These are phyloP conservation scores for Apodemus speciosus DNA, from an alignment of 2,113 vertebrate species.

Conservation along the genomic window DNA sequence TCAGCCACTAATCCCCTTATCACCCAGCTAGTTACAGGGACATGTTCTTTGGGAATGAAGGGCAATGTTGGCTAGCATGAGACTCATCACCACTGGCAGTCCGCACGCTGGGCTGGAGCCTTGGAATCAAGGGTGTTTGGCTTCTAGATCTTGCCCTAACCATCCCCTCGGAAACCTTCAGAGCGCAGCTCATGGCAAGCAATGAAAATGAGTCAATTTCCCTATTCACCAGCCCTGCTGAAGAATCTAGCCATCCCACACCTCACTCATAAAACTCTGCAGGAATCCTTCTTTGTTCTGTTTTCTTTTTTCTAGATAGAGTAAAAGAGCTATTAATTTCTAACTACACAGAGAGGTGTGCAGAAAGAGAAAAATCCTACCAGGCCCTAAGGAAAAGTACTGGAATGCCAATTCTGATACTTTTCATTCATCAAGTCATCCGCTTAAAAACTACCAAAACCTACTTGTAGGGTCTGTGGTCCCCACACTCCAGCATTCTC, in stretches of 20 bases:
- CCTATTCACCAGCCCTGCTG: not conserved
- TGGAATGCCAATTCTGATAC: not conserved
- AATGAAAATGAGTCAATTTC: not conserved
- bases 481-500: not conserved
- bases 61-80: not conserved
- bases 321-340: conserved; percentile 39
- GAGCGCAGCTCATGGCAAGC: not conserved
- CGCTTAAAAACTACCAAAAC: not conserved
- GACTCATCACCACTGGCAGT: not conserved
- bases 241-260: not conserved
- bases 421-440: not conserved
- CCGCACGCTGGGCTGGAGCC: not conserved
- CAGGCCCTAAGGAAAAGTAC: not conserved
- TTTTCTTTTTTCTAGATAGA: conserved; percentile 41
- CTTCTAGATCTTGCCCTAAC: not conserved
- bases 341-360: conserved; percentile 15
- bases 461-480: not conserved
- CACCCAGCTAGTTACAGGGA: not conserved
- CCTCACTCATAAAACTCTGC: not conserved
- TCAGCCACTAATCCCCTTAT: not conserved
- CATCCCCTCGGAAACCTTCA: not conserved
- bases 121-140: not conserved
- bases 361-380: conserved; percentile 19
- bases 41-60: not conserved
- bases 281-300: not conserved